These are phyloP conservation scores for Oriolus oriolus DNA, from an alignment of 2,113 vertebrate genomes.

Conservation along the genomic window DNA sequence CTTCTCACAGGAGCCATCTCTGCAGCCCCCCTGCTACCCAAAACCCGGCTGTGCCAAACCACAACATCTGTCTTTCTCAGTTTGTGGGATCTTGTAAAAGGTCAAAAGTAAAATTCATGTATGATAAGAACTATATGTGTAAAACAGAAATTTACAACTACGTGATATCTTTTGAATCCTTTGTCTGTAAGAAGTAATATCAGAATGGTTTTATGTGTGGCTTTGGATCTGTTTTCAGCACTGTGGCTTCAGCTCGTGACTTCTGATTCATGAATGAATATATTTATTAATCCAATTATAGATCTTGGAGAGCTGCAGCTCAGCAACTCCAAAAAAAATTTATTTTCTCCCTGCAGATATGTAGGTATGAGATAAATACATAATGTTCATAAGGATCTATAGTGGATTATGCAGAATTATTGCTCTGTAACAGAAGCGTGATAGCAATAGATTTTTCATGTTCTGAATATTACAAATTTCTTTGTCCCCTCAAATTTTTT, in stretches of 20 bases:
- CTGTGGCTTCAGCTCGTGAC: not conserved
- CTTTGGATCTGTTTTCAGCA: not conserved
- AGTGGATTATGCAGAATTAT: not conserved
- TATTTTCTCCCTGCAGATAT: not conserved
- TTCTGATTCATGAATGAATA: conserved; percentile 3
- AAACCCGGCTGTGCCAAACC: no score
- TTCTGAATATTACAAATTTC: not conserved
- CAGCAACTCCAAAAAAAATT: not conserved
- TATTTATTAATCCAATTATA: conserved; percentile 23
- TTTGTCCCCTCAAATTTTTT: not conserved
- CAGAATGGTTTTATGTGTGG: not conserved
- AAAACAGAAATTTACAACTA: not conserved
- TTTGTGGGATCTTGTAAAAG: not conserved
- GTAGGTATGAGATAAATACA: not conserved
- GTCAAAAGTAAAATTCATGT: not conserved
- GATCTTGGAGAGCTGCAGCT: not conserved
- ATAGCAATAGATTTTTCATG: not conserved
- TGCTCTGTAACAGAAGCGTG: not conserved
- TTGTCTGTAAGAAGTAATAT: not conserved
- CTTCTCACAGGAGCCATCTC: no score
- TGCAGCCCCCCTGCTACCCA: no score
- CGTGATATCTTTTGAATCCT: not conserved
- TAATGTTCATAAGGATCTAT: not conserved
- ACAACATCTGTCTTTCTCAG: not conserved
- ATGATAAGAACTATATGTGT: not conserved